Evolutionary conservation across 2,888 invertebrate genomes (phyloP).

Genomic region (Crioceris asparagi): DNA sequence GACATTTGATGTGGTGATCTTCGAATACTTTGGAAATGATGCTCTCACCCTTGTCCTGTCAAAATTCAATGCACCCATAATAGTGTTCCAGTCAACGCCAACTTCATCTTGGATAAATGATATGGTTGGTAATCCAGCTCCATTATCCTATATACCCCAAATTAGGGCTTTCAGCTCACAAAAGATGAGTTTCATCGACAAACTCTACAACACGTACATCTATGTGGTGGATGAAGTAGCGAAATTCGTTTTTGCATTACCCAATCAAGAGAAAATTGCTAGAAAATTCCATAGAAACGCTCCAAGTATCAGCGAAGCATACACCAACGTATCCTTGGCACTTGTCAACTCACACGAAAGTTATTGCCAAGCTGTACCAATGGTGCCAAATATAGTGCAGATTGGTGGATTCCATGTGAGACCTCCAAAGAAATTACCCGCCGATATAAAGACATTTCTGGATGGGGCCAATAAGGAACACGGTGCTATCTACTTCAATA

Average conservation of each 20-base stretch:
- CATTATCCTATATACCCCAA: slow-evolving; percentile 42
- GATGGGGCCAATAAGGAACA: slow-evolving; percentile 44
- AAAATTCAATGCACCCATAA: slow-evolving; percentile 26
- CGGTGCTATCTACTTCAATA: slow-evolving; percentile 48
- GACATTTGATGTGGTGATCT: slow-evolving; percentile 31
- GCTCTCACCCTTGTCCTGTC: slow-evolving; percentile 33
- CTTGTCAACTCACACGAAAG: slow-evolving; percentile 40
- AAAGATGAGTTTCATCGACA: slow-evolving; percentile 42
- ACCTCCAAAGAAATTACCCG: slow-evolving; percentile 25
- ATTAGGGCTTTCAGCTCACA: slow-evolving; percentile 34
- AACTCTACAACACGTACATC: slow-evolving; percentile 41
- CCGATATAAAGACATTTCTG: slow-evolving; percentile 41
- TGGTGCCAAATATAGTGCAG: slow-evolving; percentile 46
- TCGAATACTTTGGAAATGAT: slow-evolving; percentile 40
- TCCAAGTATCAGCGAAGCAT: slow-evolving; percentile 20
- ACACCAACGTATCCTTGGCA: slow-evolving; percentile 25
- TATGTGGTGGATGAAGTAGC: slow-evolving; percentile 7
- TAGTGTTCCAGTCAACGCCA: no score
- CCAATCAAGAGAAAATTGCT: slow-evolving; percentile 22
- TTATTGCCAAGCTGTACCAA: slow-evolving; percentile 40
- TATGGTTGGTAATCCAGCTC: slow-evolving; percentile 39
- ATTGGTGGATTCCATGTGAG: slow-evolving; percentile 45
- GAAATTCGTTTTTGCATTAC: slow-evolving; percentile 18
- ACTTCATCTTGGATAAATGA: no score
- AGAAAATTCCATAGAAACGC: slow-evolving; percentile 26